Evolutionary conservation across 1,140 invertebrate species (phyloP).

Genomic region (Babylonia areolata): DNA sequence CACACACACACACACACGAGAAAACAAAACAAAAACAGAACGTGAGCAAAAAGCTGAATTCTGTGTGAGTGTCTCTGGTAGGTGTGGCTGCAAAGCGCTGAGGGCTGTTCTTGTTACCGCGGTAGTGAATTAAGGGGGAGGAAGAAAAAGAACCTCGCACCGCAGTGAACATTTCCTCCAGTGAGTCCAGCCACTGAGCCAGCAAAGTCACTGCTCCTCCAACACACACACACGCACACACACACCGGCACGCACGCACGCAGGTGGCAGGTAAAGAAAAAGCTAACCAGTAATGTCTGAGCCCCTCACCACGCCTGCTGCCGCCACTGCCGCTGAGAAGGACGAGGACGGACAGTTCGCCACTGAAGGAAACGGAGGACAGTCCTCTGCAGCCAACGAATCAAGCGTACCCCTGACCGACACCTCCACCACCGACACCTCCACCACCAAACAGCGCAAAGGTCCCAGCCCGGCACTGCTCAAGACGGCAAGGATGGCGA

Average conservation of each 20-base stretch:
- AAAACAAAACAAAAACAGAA: too few relatives aligned
- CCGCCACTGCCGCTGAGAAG: too few relatives aligned
- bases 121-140: too few relatives aligned
- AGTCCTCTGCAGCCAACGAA: background rate
- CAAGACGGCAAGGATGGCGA: slow-evolving; percentile 50
- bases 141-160: too few relatives aligned
- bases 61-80: background rate
- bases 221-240: background rate
- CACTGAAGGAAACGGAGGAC: background rate
- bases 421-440: background rate
- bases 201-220: too few relatives aligned
- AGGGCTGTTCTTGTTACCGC: too few relatives aligned
- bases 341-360: background rate
- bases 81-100: background rate
- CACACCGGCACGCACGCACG: background rate
- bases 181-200: too few relatives aligned
- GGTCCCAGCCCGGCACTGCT: background rate
- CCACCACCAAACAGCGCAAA: background rate
- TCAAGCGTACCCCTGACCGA: background rate
- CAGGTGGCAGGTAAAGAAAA: background rate
- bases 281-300: background rate
- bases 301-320: background rate
- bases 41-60: too few relatives aligned
- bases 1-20: too few relatives aligned
- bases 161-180: too few relatives aligned